phyloP scores from a whole-genome alignment of 1,140 invertebrate genomes.

The Listronotus bonariensis region DNA sequence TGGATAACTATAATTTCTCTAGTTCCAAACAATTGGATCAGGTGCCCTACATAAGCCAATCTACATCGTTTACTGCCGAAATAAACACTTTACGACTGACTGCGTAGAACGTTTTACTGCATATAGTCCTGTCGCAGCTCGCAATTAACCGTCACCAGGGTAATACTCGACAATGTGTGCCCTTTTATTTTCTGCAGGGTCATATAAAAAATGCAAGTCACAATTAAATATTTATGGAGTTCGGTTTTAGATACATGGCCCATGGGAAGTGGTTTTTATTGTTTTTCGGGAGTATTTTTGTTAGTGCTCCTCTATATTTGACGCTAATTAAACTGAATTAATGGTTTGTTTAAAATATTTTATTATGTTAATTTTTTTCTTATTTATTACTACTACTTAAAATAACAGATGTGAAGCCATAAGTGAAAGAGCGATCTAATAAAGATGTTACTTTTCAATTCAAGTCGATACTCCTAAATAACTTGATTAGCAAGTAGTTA shows the following conservation, averaged over 20 bases:
- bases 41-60: conserved; percentile 23
- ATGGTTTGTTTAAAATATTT: too few relatives aligned
- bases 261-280: background rate
- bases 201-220: conserved; percentile 29
- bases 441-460: too few relatives aligned
- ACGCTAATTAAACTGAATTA: too few relatives aligned
- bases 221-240: conserved; percentile 24
- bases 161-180: conserved; percentile 17
- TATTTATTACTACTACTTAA: too few relatives aligned
- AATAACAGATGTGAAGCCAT: too few relatives aligned
- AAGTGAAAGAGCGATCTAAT: too few relatives aligned
- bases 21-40: conserved; percentile 13
- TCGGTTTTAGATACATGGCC: conserved; percentile 1
- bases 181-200: conserved; percentile 26
- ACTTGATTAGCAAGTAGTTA: too few relatives aligned
- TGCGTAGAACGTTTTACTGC: conserved; percentile 29
- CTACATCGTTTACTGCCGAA: conserved; percentile 27
- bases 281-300: background rate
- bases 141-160: conserved; percentile 26
- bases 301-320: too few relatives aligned
- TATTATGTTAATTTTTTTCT: too few relatives aligned
- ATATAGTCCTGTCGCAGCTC: conserved; percentile 28
- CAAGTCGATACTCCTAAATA: too few relatives aligned
- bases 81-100: conserved; percentile 40
- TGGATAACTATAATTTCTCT: too few relatives aligned